Evolutionary conservation across 2,113 vertebrate genomes (phyloP), one percentile per base, ranked within the genome.

Genomic region (Mesembrinibis cayennensis): DNA sequence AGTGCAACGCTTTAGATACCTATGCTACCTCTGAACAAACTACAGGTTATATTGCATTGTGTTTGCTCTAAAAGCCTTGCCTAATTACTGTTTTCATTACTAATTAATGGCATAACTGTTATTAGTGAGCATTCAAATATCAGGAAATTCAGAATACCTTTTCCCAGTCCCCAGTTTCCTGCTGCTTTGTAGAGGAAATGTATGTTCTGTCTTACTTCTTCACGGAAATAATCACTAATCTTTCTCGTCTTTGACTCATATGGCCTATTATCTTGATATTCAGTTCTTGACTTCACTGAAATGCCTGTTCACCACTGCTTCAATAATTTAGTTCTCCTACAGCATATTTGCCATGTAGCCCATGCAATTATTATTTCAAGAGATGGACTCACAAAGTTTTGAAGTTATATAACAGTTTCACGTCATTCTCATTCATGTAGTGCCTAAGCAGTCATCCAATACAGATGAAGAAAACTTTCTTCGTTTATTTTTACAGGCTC

Each of bases 381-480:
- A 81, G 16, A 79, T 5, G 19, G 22, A 73, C 32, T 87, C 38
- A 13, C 9, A 10, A 84, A 73, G 13, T 91, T 90, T 81, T 73
- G 19, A 81, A 78, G 30, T 30, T 50, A 52, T 2, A 3, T 20
- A 73, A 52, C 4, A 45, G 32, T 38, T 83, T 74, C 13, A 70
- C 7, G 2, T 26, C 20, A 62, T 50, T 58, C 47, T 70, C 29
- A 55, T 0, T 62, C 32, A 73, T 0, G 0, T 2, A 58, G 32
- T 36, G 23, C 67, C 42, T 67, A 59, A 86, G 55, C 6, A 69
- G 47, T 40, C 71, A 72, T 36, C n/a, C 81, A 81, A 69, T 18
- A 61, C 7, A 63, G 50, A 87, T 11, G 7, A 88, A 82, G 9
- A 90, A 78, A 59, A 26, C 15, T 36, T 62, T 47, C 18, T 84